Percentiles rank a stretch among this genome's conserved stretches.
Conservation (phyloP, 92 coral and sea anemone species). For the Hydrozoanthus gracilis region DNA sequence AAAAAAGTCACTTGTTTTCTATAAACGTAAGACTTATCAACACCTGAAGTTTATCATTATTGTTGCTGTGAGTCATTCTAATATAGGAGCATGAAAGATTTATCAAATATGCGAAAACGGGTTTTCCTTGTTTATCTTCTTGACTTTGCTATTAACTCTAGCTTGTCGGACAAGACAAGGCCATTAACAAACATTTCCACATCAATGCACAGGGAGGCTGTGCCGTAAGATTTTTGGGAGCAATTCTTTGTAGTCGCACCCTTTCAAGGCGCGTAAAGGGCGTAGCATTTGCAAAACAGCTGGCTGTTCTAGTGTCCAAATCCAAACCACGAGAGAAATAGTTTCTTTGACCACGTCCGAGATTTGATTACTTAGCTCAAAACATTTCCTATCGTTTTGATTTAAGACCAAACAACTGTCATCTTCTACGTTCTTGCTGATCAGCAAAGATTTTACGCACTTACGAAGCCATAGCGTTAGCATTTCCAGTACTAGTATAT, state of each 20-base stretch:
- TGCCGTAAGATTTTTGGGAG: background rate
- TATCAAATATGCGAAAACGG: background rate
- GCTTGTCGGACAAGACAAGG: background rate
- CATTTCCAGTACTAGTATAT: background rate
- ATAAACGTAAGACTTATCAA: background rate
- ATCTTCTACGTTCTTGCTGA: no score
- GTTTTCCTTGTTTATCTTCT: background rate
- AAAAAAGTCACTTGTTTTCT: background rate
- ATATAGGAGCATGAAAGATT: background rate
- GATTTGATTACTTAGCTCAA: background rate
- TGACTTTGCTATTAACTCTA: background rate
- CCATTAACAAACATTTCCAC: background rate
- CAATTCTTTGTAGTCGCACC: background rate
- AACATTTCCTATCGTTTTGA: background rate
- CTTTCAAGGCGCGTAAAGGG: background rate
- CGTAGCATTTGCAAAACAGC: constrained; percentile 3
- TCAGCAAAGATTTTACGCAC: no score
- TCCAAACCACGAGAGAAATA: constrained; percentile 16
- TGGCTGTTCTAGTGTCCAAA: constrained; percentile 30
- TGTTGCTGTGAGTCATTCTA: background rate
- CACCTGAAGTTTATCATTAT: constrained; percentile 1
- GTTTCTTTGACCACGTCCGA: background rate
- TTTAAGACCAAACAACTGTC: no score
- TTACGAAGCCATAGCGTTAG: background rate
- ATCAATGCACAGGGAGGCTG: background rate